Conservation (phyloP, 2,888 invertebrate genomes). For the Scaptomyza parva region DNA sequence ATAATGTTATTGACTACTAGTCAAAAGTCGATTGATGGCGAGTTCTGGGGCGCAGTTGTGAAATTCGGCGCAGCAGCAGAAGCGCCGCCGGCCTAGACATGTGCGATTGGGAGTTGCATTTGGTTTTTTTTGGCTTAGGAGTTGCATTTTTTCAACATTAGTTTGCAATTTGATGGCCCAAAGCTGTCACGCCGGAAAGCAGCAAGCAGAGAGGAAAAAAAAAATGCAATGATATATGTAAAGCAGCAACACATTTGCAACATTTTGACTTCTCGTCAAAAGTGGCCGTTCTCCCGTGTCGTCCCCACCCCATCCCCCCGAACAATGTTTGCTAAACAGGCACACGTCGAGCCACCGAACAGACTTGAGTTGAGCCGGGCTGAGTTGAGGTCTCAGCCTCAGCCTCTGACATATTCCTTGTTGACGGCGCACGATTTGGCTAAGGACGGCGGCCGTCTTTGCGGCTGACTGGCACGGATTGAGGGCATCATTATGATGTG, state of each 20-base stretch:
- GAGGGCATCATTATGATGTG: constrained; percentile 80
- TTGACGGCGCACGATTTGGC: constrained; percentile 74
- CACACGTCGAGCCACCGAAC: constrained; percentile 72
- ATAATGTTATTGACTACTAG: constrained; percentile 69
- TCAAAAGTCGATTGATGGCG: constrained; percentile 45
- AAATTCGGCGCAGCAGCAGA: constrained; percentile 71
- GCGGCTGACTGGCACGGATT: constrained; percentile 62
- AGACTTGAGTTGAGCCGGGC: constrained; percentile 16
- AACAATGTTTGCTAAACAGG: constrained; percentile 76
- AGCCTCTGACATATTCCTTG: constrained; percentile 80
- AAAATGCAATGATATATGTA: constrained; percentile 25
- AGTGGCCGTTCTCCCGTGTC: constrained; percentile 34
- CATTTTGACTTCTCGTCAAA: constrained; percentile 75
- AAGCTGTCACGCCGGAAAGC: constrained; percentile 80
- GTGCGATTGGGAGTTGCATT: constrained; percentile 40
- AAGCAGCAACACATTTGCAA: constrained; percentile 68
- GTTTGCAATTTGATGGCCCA: constrained; percentile 77
- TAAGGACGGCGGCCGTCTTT: constrained; percentile 57
- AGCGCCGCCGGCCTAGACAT: constrained; percentile 60
- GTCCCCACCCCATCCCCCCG: constrained; percentile 28
- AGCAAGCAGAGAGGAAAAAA: constrained; percentile 21
- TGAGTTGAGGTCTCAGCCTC: constrained; percentile 32
- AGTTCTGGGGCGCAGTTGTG: constrained; percentile 63
- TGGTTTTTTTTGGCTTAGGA: constrained; percentile 39
- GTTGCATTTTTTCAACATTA: constrained; percentile 76